Evolutionary conservation across 2,113 vertebrate species (phyloP).

Genomic region (Ramphastos sulfuratus): DNA sequence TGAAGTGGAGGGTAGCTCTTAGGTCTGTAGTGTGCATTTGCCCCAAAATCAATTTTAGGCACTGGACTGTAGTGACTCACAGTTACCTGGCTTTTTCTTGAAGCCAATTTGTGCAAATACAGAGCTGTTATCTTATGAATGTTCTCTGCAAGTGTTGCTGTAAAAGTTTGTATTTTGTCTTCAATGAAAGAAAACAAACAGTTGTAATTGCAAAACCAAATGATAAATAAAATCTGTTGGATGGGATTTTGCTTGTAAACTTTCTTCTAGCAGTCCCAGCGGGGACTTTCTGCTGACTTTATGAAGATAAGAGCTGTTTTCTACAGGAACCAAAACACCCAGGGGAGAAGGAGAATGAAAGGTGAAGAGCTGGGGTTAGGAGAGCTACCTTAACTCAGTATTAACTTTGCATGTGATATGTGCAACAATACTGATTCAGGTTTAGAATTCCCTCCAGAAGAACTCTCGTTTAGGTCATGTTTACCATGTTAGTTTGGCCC

Average conservation of each 20-base stretch:
- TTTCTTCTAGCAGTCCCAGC: not conserved
- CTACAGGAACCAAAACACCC: not conserved
- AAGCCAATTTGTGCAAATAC: conserved; percentile 52
- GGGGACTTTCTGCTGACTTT: not conserved
- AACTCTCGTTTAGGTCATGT: not conserved
- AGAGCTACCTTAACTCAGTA: not conserved
- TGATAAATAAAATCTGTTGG: conserved; percentile 79
- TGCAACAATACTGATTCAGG: not conserved
- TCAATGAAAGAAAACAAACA: conserved; percentile 70
- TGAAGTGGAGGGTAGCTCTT: conserved; percentile 56
- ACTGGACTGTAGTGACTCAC: conserved; percentile 63
- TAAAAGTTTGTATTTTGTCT: conserved; percentile 75
- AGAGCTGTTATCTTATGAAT: conserved; percentile 62
- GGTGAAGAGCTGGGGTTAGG: not conserved
- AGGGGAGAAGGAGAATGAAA: not conserved
- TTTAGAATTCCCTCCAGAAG: not conserved
- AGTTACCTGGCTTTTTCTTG: conserved; percentile 68
- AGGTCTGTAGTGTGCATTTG: conserved; percentile 36
- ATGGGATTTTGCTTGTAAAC: conserved; percentile 44
- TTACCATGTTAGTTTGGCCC: not conserved
- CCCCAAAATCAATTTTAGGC: conserved; percentile 26
- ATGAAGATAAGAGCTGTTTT: not conserved
- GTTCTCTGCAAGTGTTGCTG: conserved; percentile 74
- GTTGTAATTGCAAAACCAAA: conserved; percentile 74
- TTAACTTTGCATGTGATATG: not conserved